Conservation (phyloP, 2,797 vertebrate genomes). For the Sebastes minor region DNA sequence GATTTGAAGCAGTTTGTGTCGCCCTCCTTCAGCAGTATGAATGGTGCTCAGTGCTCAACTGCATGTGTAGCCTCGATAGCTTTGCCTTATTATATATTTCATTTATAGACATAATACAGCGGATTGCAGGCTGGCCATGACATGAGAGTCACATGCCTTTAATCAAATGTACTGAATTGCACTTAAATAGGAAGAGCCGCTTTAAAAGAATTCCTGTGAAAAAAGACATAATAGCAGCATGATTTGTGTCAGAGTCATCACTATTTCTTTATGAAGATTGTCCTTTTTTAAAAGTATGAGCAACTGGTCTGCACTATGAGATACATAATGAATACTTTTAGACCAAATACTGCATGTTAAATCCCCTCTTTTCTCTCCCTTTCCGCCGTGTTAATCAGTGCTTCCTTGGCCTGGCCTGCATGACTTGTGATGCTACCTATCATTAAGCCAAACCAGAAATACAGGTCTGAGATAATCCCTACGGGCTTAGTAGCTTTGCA, state of each 20-base stretch:
- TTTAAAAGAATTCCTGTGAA: conserved; percentile 5
- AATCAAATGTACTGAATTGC: conserved; percentile 36
- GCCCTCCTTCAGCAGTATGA: conserved; percentile 49
- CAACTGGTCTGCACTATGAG: conserved; percentile 2
- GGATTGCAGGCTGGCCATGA: conserved; percentile 44
- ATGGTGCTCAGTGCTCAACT: conserved; percentile 55
- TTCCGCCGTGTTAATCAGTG: conserved; percentile 50
- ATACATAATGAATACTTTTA: not conserved
- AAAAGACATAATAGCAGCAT: conserved; percentile 20
- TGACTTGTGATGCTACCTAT: conserved; percentile 69
- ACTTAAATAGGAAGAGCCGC: not conserved
- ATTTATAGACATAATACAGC: conserved; percentile 56
- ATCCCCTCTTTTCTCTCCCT: conserved; percentile 43
- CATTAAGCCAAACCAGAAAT: conserved; percentile 77
- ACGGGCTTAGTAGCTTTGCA: conserved; percentile 48
- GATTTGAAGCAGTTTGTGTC: conserved; percentile 67
- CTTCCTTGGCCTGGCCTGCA: conserved; percentile 51
- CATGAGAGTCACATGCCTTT: conserved; percentile 46
- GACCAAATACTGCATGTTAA: conserved; percentile 33
- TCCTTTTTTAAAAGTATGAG: not conserved
- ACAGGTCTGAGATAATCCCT: conserved; percentile 70
- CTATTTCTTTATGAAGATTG: not conserved
- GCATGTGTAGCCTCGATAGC: conserved; percentile 41
- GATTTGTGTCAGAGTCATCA: conserved; percentile 26
- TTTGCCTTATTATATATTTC: conserved; percentile 62